Conservation (phyloP, 2,113 vertebrate species). For the Planiliza haematocheilus region DNA sequence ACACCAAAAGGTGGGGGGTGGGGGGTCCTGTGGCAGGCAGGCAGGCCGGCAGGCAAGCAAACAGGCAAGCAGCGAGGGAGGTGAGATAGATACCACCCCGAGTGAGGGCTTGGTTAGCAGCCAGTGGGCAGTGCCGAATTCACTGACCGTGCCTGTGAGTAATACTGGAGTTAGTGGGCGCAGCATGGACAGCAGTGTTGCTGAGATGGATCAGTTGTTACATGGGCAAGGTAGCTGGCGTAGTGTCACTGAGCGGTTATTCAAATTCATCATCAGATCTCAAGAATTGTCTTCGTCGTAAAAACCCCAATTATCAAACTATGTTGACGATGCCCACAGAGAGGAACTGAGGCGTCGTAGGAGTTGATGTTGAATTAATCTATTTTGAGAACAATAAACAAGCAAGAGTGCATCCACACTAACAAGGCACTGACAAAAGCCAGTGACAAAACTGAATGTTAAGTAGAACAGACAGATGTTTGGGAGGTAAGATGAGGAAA, state of each 20-base stretch:
- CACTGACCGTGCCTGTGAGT: constrained; percentile 61
- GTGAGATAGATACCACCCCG: constrained; percentile 73
- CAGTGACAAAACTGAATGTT: background rate
- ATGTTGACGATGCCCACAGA: too few relatives aligned
- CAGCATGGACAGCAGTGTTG: constrained; percentile 44
- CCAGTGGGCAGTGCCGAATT: constrained; percentile 50
- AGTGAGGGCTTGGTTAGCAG: constrained; percentile 53
- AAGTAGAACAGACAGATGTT: background rate
- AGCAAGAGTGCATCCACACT: background rate
- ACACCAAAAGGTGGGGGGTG: constrained; percentile 29
- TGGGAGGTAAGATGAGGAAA: background rate
- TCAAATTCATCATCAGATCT: background rate
- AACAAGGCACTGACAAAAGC: too few relatives aligned
- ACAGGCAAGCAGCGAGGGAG: constrained; percentile 51
- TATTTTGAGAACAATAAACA: constrained; percentile 2
- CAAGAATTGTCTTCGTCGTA: too few relatives aligned
- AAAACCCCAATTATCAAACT: too few relatives aligned
- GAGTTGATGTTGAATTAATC: constrained; percentile 1
- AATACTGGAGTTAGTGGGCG: constrained; percentile 45
- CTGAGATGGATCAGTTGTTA: constrained; percentile 62
- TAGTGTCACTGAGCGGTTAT: background rate
- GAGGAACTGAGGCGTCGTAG: too few relatives aligned
- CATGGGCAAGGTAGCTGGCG: constrained; percentile 9
- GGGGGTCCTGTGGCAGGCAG: constrained; percentile 51
- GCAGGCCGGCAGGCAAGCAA: constrained; percentile 29